phyloP scores from a whole-genome alignment of 2,797 vertebrate species.

The Ctenopoma kingsleyae region DNA sequence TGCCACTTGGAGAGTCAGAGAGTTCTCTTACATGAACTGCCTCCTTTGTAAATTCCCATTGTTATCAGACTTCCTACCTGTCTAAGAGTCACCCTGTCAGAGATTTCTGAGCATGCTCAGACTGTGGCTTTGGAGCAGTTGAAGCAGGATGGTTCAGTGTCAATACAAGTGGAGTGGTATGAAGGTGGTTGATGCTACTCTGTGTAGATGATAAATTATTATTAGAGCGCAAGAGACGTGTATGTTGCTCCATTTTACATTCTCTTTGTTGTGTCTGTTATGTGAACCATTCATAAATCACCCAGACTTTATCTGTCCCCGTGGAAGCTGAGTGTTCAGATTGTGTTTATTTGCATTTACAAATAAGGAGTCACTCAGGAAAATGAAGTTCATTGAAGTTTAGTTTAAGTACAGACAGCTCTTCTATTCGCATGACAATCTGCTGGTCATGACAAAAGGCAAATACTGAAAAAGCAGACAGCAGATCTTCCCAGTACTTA shows the following conservation, averaged over 20 bases:
- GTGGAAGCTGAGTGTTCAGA: conserved; percentile 42
- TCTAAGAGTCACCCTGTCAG: conserved; percentile 46
- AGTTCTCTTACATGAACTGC: conserved; percentile 62
- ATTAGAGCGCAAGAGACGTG: conserved; percentile 55
- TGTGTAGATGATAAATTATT: conserved; percentile 51
- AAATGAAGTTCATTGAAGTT: conserved; percentile 39
- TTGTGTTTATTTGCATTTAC: conserved; percentile 61
- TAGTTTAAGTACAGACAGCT: conserved; percentile 14
- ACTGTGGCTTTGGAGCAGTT: background rate
- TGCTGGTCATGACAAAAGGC: conserved; percentile 14
- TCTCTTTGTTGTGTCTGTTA: conserved; percentile 62
- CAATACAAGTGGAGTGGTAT: conserved; percentile 37
- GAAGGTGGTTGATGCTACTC: conserved; percentile 44
- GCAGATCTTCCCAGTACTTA: conserved; percentile 22
- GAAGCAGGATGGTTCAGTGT: conserved; percentile 25
- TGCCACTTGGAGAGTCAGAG: conserved; percentile 66
- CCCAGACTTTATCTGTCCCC: conserved; percentile 44
- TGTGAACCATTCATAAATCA: conserved; percentile 66
- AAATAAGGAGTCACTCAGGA: conserved; percentile 54
- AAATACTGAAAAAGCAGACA: conserved; percentile 12
- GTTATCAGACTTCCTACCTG: conserved; percentile 48
- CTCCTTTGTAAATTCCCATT: conserved; percentile 53
- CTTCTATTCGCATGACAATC: conserved; percentile 14
- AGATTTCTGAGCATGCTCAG: conserved; percentile 54
- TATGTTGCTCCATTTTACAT: conserved; percentile 64